phyloP scores from a whole-genome alignment of 2,797 vertebrate genomes.

The Dromococcyx pavoninus region DNA sequence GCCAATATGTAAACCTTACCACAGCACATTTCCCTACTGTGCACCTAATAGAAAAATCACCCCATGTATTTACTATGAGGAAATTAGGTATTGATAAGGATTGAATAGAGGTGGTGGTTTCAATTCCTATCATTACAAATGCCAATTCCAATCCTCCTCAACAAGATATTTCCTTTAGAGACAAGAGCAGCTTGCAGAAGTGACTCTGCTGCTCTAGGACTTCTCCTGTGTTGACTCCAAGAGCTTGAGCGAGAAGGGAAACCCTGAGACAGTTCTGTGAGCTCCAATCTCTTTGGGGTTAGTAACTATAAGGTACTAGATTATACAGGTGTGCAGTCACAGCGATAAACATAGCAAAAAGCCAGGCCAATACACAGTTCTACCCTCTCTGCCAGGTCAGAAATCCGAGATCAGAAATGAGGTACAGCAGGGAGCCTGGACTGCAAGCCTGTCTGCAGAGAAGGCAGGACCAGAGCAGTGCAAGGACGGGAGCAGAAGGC shows the following conservation, averaged over 20 bases:
- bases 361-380: background rate
- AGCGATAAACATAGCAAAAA: background rate
- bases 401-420: rapidly evolving
- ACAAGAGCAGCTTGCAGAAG: background rate
- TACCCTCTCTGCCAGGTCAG: background rate
- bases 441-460: background rate
- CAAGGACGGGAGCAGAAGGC: background rate
- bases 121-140: background rate
- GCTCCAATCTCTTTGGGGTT: background rate
- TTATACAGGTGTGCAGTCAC: background rate
- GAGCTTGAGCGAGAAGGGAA: background rate
- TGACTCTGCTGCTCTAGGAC: background rate
- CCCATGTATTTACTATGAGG: background rate
- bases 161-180: background rate
- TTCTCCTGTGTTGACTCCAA: background rate
- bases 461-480: background rate
- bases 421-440: rapidly evolving
- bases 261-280: background rate
- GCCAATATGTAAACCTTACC: background rate
- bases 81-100: background rate
- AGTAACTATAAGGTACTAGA: background rate
- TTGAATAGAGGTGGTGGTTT: background rate
- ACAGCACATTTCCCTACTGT: background rate
- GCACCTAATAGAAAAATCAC: background rate
- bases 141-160: background rate